Evolutionary conservation across 2,113 vertebrate genomes (phyloP), one percentile per base, ranked within the genome.

Genomic region (Silurus meridionalis): DNA sequence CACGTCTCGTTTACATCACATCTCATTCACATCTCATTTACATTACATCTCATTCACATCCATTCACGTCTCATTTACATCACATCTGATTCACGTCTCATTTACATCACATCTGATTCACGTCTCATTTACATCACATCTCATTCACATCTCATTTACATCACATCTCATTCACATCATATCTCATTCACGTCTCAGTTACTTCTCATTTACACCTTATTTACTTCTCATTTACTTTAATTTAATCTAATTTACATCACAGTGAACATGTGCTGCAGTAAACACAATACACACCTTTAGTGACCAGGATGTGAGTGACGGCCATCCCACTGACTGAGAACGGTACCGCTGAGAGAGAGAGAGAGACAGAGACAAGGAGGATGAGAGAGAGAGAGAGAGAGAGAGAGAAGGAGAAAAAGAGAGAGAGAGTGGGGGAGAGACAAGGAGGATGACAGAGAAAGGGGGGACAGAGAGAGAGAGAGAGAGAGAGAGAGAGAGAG

Each of bases 271-370:
- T 1, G 8, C 5, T n/a, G 58, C 9, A 46, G n/a, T 13, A 8
- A 9, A 37, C 21, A 21, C 37, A 28, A 25, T 13, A 87, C 79
- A 95, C 96, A 98, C 98, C 97, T 97, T 87, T 97, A 61, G 88
- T 88, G 86, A 98, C 91, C 37, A 99, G 93, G 86, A 94, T 92
- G 87, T 96, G 96, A 67, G 97, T 97, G 89, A 96, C 78, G 58
- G 94, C 90, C 95, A 98, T 96, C 92, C 95, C 94, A 86, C 94
- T 85, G 80, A 94, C 91, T 83, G 97, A 95, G 90, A 98, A 92
- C 37, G 98, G 98, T 77, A 97, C 89, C 89, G 97, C 98, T 99
- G 93, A 81, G 78, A 88, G 82, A 50, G 21, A 11, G 71, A 53
- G 46, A 60, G 28, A 67, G 46, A 80, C 23, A 58, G 9, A 74